A percentile compares a stretch with the other conserved stretches of the same genome.
Conservation (phyloP, 2,113 vertebrate genomes). For the Petrocephalus microphthalmus region DNA sequence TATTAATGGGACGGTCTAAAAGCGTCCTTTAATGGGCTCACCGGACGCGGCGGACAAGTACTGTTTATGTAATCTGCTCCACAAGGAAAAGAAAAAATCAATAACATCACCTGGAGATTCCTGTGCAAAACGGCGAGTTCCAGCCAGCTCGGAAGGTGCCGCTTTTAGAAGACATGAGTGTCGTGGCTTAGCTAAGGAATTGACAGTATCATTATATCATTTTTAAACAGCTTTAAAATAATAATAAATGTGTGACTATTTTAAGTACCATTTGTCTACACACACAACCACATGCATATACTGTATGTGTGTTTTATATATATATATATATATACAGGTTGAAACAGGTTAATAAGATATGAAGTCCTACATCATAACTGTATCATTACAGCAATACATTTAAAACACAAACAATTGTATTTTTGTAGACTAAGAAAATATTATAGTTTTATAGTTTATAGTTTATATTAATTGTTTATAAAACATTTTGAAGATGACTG, state of each 20-base stretch:
- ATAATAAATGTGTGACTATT: not conserved
- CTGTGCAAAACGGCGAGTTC: slow-evolving; percentile 46
- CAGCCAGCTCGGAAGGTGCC: slow-evolving; percentile 44
- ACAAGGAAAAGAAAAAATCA: slow-evolving; percentile 64
- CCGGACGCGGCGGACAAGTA: slow-evolving; percentile 61
- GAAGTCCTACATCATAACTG: not conserved
- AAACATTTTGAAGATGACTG: not conserved
- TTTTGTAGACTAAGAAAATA: not conserved
- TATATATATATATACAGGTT: not conserved
- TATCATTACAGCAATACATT: not conserved
- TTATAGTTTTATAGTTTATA: not conserved
- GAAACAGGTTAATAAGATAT: not conserved
- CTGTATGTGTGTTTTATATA: not conserved
- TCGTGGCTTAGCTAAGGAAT: not conserved
- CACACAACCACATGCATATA: not conserved
- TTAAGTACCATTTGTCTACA: not conserved
- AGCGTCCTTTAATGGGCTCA: slow-evolving; percentile 47
- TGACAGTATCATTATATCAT: not conserved
- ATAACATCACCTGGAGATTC: slow-evolving; percentile 57
- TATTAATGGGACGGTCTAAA: slow-evolving; percentile 57
- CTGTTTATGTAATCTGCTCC: slow-evolving; percentile 54
- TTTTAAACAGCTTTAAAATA: not conserved
- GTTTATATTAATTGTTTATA: not conserved
- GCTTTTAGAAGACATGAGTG: slow-evolving; percentile 45
- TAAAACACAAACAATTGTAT: not conserved